Evolutionary conservation across 2,888 invertebrate species (phyloP), one percentile per base, ranked within the genome.

Genomic region (Chelonus formosanus): DNA sequence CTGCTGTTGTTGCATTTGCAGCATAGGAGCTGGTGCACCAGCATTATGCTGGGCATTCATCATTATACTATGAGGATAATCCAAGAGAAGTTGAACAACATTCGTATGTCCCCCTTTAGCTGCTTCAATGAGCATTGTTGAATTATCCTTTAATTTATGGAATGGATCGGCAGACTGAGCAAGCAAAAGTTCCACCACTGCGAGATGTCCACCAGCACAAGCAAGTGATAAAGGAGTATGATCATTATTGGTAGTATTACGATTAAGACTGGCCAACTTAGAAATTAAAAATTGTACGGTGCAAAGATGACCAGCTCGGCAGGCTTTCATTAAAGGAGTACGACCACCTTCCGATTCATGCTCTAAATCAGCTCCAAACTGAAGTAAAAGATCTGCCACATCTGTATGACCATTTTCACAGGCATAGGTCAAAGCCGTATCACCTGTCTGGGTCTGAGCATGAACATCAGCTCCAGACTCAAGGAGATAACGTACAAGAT

Each of bases 391-490:
- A 85, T 97, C 96, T 32, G 96, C 96, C 34, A 98, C 97, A 86
- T 97, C 97, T 1, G 97, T 97, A 86, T 98, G 98, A 0, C 98
- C 98, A 87, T 98, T 98, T 87, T 98, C 98, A 86, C 97, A 97
- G 62, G 98, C 98, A 86, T 98, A 97, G 65, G 97, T 97, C 68
- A 99, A 87, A 62, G 98, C 97, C 67, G 97, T 97, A 85, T 97
- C 97, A 68, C 95, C 95, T 48, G 97, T 96, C 84, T 95, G 95
- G 44, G 97, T 97, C 85, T 93, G 93, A 31, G 97, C 96, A 85
- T 96, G 93, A 67, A 97, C 96, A 86, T 95, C 93, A 63, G 97
- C 96, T 76, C 91, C 90, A 74, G 91, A 91, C 83, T 92, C 92
- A 68, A 96, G 84, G 58, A 96, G 88, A 85, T 93, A 96, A 84